Percentiles rank a stretch among this genome's conserved stretches.
These are phyloP conservation scores for Oxytorus armatus DNA, from an alignment of 2,888 invertebrate species.

Conservation along the genomic window DNA sequence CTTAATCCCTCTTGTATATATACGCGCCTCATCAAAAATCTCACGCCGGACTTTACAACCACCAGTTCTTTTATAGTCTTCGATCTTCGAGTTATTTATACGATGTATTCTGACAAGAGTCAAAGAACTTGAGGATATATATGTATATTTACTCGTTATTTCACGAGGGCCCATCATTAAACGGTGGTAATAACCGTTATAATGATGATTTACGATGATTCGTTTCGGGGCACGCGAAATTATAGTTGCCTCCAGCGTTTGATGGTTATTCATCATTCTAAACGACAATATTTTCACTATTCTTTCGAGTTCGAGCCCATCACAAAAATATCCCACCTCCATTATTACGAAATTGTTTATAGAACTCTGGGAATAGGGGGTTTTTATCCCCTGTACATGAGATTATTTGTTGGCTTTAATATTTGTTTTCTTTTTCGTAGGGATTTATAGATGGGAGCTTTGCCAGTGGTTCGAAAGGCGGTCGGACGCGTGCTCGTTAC, in stretches of 20 bases:
- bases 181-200: constrained; percentile 44
- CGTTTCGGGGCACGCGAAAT: constrained; percentile 9
- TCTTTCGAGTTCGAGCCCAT: too few relatives aligned
- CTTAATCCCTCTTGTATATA: constrained; percentile 31
- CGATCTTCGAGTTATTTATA: constrained; percentile 47
- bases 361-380: too few relatives aligned
- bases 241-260: too few relatives aligned
- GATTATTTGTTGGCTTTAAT: not conserved
- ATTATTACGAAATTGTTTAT: too few relatives aligned
- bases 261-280: too few relatives aligned
- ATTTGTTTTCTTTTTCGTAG: not conserved
- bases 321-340: too few relatives aligned
- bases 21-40: constrained; percentile 16
- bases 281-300: too few relatives aligned
- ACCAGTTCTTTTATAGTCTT: constrained; percentile 12
- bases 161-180: constrained; percentile 41
- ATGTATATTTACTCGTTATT: not conserved
- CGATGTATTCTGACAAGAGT: constrained; percentile 19
- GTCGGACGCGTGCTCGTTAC: constrained; percentile 39
- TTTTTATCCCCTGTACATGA: not conserved
- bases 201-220: constrained; percentile 44
- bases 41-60: constrained; percentile 6
- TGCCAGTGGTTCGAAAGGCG: constrained; percentile 33
- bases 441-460: too few relatives aligned
- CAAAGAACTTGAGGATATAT: not conserved